These are phyloP conservation scores for Atherinomorus stipes DNA, from an alignment of 2,113 vertebrate species.

Conservation along the genomic window DNA sequence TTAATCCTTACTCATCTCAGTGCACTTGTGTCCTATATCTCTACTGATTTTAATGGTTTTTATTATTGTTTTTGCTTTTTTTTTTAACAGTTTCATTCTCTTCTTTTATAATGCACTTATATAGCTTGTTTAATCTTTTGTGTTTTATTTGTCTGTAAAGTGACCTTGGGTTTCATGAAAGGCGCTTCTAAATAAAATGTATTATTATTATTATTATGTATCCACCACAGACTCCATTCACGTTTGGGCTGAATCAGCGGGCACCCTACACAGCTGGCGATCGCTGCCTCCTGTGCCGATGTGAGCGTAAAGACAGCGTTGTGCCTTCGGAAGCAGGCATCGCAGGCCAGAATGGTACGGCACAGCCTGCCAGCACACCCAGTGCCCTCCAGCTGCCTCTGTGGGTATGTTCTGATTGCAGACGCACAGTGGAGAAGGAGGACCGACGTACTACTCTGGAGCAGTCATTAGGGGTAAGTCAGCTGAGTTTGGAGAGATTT, in stretches of 20 bases:
- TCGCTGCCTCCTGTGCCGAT: conserved; percentile 94
- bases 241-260: conserved; percentile 95
- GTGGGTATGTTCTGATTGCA: conserved; percentile 96
- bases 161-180: no score
- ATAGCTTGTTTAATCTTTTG: no score
- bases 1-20: no score
- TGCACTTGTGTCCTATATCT: no score
- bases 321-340: conserved; percentile 85
- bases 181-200: no score
- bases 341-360: conserved; percentile 84
- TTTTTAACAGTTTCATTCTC: no score
- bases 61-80: no score
- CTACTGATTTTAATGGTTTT: no score
- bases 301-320: conserved; percentile 90
- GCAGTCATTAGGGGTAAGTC: conserved; percentile 89
- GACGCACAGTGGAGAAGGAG: conserved; percentile 93
- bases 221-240: conserved; percentile 90
- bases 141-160: no score
- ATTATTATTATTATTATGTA: not conserved
- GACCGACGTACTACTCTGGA: conserved; percentile 88
- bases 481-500: not conserved
- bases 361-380: conserved; percentile 87
- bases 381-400: conserved; percentile 92
- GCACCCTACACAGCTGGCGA: conserved; percentile 93
- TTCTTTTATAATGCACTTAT: no score